Base-by-base conservation (phyloP, 2,113 vertebrate genomes). In the Petrocephalus zakoni region DNA sequence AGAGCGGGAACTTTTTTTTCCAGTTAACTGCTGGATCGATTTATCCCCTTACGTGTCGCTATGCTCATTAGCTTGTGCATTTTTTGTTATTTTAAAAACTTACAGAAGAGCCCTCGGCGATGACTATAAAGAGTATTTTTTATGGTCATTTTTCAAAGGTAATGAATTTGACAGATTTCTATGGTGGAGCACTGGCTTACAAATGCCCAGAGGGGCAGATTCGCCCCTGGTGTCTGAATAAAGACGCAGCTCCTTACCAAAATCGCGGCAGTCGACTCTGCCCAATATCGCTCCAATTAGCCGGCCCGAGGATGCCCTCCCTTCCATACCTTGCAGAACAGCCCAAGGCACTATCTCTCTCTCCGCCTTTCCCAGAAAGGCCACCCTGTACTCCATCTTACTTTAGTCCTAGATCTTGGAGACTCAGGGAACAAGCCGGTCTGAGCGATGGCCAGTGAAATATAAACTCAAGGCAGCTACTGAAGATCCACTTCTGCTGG, bases 381-480 rank as follows among this genome's bases (percentile, higher is more conserved):
- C 92, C 92, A 86, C 89, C 92, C 92, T 86, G 93, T 94, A 93
- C 94, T 95, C 94, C 93, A 94, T 95, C 94, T 95, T 95, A 95
- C 94, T 95, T 95, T 95, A 93, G 25, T 91, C 90, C 53, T 89
- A 93, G 93, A 93, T 94, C 93, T 93, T 95, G 91, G 94, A 94
- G 94, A 92, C 93, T 94, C 93, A 94, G 93, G 92, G 93, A 93
- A 91, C 93, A 94, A 91, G 94, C 93, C 90, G 93, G 88, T 89
- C 93, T 95, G 95, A 96, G 94, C 94, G 94, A 95, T 94, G 94
- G 93, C 93, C 93, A 95, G 94, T 95, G 94, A 95, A 95, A 94
- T 95, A 95, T 93, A 92, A 95, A 95, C 94, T 93, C 93, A 95
- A 93, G 93, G 92, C 91, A 87, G 93, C 87, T 90, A 93, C 92